Evolutionary conservation across 2,888 invertebrate species (phyloP).

Genomic region (Lycaena phlaeas): DNA sequence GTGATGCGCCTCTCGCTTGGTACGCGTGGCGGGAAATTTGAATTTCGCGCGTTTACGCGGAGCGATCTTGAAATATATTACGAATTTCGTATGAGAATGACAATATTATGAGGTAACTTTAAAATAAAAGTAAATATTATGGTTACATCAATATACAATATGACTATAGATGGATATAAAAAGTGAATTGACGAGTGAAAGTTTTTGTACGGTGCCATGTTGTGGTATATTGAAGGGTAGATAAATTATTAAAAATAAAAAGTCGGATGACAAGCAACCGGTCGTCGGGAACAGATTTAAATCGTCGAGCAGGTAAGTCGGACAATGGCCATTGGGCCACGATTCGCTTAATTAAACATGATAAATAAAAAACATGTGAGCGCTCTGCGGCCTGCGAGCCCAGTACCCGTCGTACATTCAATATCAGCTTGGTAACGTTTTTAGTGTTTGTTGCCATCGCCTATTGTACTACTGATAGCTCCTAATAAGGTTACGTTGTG

Average conservation of each 20-base stretch:
- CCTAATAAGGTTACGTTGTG: not conserved
- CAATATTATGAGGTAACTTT: conserved; percentile 12
- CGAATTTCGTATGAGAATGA: conserved; percentile 9
- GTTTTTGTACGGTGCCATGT: conserved; percentile 16
- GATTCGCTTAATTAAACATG: conserved; percentile 63
- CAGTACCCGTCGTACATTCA: conserved; percentile 27
- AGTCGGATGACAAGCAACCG: conserved; percentile 49
- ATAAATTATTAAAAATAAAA: conserved; percentile 51
- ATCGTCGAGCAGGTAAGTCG: conserved; percentile 58
- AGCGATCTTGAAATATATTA: not conserved
- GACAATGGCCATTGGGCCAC: conserved; percentile 59
- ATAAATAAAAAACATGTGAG: conserved; percentile 42
- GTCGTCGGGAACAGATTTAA: conserved; percentile 46
- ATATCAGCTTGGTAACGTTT: conserved; percentile 22
- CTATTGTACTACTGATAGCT: conserved; percentile 12
- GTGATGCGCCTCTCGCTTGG: conserved; percentile 42
- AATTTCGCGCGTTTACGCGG: conserved; percentile 9
- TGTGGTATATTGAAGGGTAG: conserved; percentile 45
- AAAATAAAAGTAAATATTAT: not conserved
- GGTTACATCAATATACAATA: not conserved
- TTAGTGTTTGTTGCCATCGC: conserved; percentile 19
- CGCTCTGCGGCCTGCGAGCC: too few species aligned
- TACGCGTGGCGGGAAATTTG: conserved; percentile 46
- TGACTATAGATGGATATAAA: not conserved
- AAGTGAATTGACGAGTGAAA: not conserved